A percentile compares a stretch with the other conserved stretches of the same genome.
phyloP scores from a whole-genome alignment of 2,888 invertebrate genomes.

The Eilema depressum region DNA sequence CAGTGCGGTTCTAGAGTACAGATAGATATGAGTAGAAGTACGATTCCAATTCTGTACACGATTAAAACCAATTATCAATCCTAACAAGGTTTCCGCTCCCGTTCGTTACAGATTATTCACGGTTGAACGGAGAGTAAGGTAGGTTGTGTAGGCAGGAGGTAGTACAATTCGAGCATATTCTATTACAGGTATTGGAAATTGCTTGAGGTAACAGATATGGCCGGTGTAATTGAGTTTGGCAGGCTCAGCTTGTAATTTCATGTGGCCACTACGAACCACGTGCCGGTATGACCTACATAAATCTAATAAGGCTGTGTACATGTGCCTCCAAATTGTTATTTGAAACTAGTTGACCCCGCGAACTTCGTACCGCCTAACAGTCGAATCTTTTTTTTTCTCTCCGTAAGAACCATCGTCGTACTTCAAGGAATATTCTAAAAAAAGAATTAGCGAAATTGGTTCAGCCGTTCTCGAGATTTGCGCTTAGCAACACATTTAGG shows the following conservation, averaged over 20 bases:
- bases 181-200: constrained; percentile 7
- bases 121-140: neutral
- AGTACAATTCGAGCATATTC: constrained; percentile 7
- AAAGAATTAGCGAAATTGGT: too few species aligned
- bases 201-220: constrained; percentile 13
- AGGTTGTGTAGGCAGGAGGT: neutral
- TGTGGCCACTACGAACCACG: constrained; percentile 4
- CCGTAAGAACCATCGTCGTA: too few species aligned
- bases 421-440: too few species aligned
- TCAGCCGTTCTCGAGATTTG: too few species aligned
- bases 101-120: neutral
- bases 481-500: too few species aligned
- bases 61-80: neutral
- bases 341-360: too few species aligned
- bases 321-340: neutral
- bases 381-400: too few species aligned
- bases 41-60: neutral
- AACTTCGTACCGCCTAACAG: too few species aligned
- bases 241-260: constrained; percentile 22
- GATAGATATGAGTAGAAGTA: too few species aligned
- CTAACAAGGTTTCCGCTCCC: neutral
- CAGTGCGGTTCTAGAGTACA: too few species aligned
- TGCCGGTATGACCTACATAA: constrained; percentile 9
- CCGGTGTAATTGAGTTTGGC: constrained; percentile 23
- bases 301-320: neutral